Evolutionary conservation across 2,888 invertebrate genomes (phyloP).

Genomic region (Dynastes hyllus): DNA sequence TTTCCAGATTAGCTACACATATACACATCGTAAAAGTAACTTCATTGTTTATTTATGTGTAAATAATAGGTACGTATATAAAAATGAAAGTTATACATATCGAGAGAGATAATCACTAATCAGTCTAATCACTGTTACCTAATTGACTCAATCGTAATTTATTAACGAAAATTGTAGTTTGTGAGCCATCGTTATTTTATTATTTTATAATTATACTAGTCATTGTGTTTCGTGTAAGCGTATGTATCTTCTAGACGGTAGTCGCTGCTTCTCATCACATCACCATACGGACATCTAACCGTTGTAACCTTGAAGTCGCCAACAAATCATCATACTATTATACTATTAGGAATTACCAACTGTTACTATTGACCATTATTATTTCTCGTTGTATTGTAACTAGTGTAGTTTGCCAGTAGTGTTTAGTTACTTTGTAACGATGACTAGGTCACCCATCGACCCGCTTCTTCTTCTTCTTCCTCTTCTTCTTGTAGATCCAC

Average conservation of each 20-base stretch:
- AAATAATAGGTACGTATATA: no score
- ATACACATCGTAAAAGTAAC: no score
- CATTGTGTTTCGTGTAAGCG: background rate
- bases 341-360: constrained; percentile 41
- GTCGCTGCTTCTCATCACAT: constrained; percentile 28
- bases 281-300: constrained; percentile 11
- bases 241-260: background rate
- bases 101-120: no score
- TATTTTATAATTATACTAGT: background rate
- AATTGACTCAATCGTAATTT: no score
- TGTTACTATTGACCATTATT: constrained; percentile 27
- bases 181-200: no score
- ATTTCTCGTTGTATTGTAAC: constrained; percentile 20
- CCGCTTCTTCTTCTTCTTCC: constrained; percentile 8
- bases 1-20: no score
- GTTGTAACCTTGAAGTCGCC: constrained; percentile 32
- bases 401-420: constrained; percentile 27
- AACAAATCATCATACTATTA: constrained; percentile 35
- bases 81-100: no score
- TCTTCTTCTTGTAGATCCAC: constrained; percentile 19
- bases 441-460: constrained; percentile 44
- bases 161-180: no score
- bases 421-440: constrained; percentile 35
- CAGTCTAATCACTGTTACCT: no score
- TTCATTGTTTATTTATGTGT: no score